Base-by-base conservation (phyloP, 2,113 vertebrate genomes). In the Chloropsis cyanopogon region DNA sequence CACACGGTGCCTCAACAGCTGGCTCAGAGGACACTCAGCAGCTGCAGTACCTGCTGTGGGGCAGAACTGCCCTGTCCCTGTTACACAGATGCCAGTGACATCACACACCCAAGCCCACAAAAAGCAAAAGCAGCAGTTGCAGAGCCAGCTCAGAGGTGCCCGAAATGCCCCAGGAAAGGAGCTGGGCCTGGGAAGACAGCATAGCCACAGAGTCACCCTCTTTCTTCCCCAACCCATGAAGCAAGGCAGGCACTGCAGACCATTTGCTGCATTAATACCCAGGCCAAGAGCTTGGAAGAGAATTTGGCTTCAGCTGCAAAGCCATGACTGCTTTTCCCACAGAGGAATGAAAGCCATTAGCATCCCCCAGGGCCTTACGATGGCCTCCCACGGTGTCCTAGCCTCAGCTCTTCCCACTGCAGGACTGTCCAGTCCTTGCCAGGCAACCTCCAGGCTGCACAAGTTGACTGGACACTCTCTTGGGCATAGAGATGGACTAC, bases 291-390 rank as follows among this genome's bases (percentile, higher is more conserved):
- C 29, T 4, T 70, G 42, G 46, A 25, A 61, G 31, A 73, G 33
- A 71, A 49, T 44, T 61, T 73, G 8, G 63, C 71, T 88, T 79
- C 61, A 87, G 37, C 49, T 80, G 35, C 26, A 66, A 68, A 75
- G n/a, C 35, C 1, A 0, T 0, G 2, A 65, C 26, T 50, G 47
- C 65, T 89, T 57, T 71, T 49, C 28, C 54, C 37, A 82, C 1
- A 16, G 50, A 77, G 28, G 24, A 35, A 85, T 1, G 0, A 78
- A 88, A 89, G 47, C n/a, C 25, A 56, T 41, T 7, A 71, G 65
- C 49, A 72, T 5, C 3, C 11, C 47, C 17, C 56, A 60, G 42
- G 24, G 44, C 54, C 31, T 76, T n/a, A 53, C 0, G 0, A 35
- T 7, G 20, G 46, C 37, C 29, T 82, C 46, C 25, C 3, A 2